phyloP scores from a whole-genome alignment of 2,797 vertebrate genomes.

The Lepus townsendii region DNA sequence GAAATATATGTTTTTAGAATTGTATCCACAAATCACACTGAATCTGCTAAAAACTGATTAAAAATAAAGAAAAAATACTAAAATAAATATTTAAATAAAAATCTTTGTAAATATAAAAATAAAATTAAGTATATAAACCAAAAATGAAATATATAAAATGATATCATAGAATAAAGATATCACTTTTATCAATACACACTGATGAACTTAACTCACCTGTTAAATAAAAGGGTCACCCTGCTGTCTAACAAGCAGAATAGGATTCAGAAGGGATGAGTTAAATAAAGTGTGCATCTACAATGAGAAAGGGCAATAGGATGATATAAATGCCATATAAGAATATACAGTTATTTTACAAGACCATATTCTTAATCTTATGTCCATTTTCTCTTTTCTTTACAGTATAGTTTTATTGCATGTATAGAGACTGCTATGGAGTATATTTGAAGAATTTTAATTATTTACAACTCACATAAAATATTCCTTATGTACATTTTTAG shows the following conservation, averaged over 20 bases:
- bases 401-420: not conserved
- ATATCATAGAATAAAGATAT: not conserved
- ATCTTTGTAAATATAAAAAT: not conserved
- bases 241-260: not conserved
- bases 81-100: not conserved
- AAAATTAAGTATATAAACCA: not conserved
- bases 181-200: not conserved
- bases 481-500: not conserved
- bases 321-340: not conserved
- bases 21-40: too few species aligned
- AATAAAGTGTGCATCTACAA: not conserved
- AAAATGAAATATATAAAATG: not conserved
- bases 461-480: not conserved
- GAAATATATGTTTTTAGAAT: too few species aligned
- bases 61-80: too few species aligned
- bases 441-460: not conserved
- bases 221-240: not conserved
- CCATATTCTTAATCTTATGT: not conserved
- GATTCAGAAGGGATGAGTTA: not conserved
- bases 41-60: too few species aligned
- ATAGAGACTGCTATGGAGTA: not conserved
- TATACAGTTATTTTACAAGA: too few species aligned
- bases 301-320: not conserved
- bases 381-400: not conserved
- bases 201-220: not conserved